phyloP scores from a whole-genome alignment of 2,888 invertebrate species.

The Pseudanteris insignis region DNA sequence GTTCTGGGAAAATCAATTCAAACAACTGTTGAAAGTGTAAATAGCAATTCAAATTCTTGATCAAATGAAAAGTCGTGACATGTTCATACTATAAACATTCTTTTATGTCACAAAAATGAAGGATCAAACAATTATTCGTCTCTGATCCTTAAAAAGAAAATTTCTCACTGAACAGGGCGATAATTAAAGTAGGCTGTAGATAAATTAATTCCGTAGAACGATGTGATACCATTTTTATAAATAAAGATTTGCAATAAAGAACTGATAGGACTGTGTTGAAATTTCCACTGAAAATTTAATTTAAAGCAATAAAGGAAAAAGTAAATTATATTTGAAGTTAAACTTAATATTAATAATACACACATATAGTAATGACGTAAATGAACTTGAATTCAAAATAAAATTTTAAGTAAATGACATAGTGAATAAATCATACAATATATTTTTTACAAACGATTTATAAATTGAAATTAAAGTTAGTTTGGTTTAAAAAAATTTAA shows the following conservation, averaged over 20 bases:
- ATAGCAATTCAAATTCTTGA: conserved; percentile 21
- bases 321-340: no score
- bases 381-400: no score
- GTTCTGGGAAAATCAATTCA: no score
- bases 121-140: conserved; percentile 6
- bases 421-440: no score
- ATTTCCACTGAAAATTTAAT: no score
- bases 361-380: no score
- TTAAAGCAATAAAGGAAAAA: no score
- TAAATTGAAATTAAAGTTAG: no score
- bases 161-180: conserved; percentile 27
- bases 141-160: conserved; percentile 13
- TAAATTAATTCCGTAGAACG: conserved; percentile 37
- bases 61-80: conserved; percentile 10
- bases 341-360: no score
- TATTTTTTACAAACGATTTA: no score
- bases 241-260: conserved; percentile 37
- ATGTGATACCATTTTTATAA: conserved; percentile 54
- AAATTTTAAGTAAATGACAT: no score
- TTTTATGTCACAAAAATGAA: conserved; percentile 24
- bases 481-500: no score
- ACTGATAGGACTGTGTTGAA: conserved; percentile 19
- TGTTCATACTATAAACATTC: conserved; percentile 12
- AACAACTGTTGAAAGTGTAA: conserved; percentile 28
- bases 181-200: conserved; percentile 18